Base-by-base conservation (phyloP, 2,797 vertebrate genomes). In the Tragelaphus oryx region DNA sequence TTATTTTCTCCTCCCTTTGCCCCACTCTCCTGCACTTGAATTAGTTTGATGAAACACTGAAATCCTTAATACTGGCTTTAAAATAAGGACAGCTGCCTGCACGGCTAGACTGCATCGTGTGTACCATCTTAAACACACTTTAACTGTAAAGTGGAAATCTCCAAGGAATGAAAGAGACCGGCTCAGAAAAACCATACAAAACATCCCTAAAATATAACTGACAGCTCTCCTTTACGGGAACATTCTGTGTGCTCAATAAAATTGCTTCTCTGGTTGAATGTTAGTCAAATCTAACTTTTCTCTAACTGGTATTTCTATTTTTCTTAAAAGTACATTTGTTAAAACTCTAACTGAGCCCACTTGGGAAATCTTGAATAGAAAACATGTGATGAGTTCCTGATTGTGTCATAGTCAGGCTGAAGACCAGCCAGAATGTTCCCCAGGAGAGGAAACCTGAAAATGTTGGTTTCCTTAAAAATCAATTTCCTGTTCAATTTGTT, bases 401-500 rank as follows among this genome's bases (percentile, higher is more conserved):
- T n/a, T 94, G 54, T 95, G 84, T 95, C 96, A 89, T 0, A 93
- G 93, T 55, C 26, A 75, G 87, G 62, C 60, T 81, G 90, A 95
- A 92, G 90, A 81, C 80, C 50, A 62, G 87, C 76, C 80, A 75
- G 89, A 91, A 79, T 82, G 85, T 71, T 92, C 93, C 95, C 68
- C 87, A 76, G 89, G 93, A 97, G 96, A 96, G 95, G 1, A 26
- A 96, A 96, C 91, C 94, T 96, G 96, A 94, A 97, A 91, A 97
- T 50, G 59, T 26, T 54, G 55, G 81, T 96, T 97, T 97, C 95
- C 96, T 96, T 94, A 94, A 96, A 95, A 92, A 96, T 89, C 74
- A 95, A 96, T 97, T 98, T 98, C 89, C 94, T 94, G 75, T 95
- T 95, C 59, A 95, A 93, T 89, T 81, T 95, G 93, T 83, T 79